Percentiles rank a stretch among this genome's conserved stretches.
Conservation (phyloP, 1,140 invertebrate genomes). For the Drosophila pruinosa region DNA sequence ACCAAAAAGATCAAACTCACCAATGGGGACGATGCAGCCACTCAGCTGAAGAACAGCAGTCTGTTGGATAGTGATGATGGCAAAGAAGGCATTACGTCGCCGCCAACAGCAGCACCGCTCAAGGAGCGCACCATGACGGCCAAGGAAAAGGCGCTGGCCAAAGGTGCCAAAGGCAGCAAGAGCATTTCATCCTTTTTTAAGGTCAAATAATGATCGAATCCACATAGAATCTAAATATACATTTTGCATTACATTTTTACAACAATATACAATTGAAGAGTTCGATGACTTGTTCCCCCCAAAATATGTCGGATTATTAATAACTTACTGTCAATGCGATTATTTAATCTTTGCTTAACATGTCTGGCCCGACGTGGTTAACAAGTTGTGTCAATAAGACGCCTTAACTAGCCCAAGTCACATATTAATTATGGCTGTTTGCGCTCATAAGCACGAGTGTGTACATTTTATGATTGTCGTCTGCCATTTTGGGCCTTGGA, state of each 20-base stretch:
- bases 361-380: conserved; percentile 33
- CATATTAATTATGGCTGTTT: conserved; percentile 61
- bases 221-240: background rate
- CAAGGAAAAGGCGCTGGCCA: conserved; percentile 89
- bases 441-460: background rate
- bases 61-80: conserved; percentile 56
- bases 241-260: background rate
- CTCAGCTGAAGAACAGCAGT: conserved; percentile 49
- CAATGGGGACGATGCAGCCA: conserved; percentile 24
- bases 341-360: conserved; percentile 65
- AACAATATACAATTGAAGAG: background rate
- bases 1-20: conserved; percentile 70
- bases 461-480: background rate
- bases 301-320: background rate
- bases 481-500: background rate
- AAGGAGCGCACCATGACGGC: conserved; percentile 84
- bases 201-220: conserved; percentile 57
- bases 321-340: conserved; percentile 26
- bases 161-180: conserved; percentile 89
- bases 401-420: conserved; percentile 13
- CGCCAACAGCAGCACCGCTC: conserved; percentile 59
- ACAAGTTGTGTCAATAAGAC: conserved; percentile 40
- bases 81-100: conserved; percentile 34
- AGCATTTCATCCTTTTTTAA: conserved; percentile 90
- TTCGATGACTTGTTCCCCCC: conserved; percentile 23